A percentile compares a stretch with the other conserved stretches of the same genome.
Conservation (phyloP, 2,888 invertebrate genomes). For the Caenorhabditis afra region DNA sequence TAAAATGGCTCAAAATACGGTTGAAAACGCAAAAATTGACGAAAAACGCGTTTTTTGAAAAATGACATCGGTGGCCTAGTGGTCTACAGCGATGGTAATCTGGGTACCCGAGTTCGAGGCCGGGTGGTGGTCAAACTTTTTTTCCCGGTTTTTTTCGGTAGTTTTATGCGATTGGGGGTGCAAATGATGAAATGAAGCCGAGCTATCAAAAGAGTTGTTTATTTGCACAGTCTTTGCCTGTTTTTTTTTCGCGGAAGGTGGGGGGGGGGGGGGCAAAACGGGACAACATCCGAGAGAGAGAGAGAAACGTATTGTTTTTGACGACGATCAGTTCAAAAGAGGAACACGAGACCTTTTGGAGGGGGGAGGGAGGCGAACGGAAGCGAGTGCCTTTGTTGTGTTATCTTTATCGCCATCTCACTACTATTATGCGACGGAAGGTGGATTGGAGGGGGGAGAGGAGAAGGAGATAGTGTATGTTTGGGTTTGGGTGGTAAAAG, state of each 20-base stretch:
- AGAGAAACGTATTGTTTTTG: slow-evolving; percentile 1
- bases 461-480: not conserved
- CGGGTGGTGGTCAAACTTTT: slow-evolving; percentile 1
- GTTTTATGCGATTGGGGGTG: not conserved
- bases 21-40: not conserved
- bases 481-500: not conserved
- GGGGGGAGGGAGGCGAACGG: slow-evolving; percentile 18
- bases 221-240: slow-evolving; percentile 26
- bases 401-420: slow-evolving; percentile 42
- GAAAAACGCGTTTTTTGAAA: not conserved
- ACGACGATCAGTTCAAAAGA: not conserved
- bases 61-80: too few species aligned
- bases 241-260: not conserved
- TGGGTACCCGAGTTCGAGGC: not conserved
- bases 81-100: too few species aligned
- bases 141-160: slow-evolving; percentile 21
- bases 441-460: too few species aligned
- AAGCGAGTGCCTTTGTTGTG: not conserved
- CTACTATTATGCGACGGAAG: slow-evolving; percentile 16
- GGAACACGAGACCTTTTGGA: not conserved
- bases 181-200: too few species aligned
- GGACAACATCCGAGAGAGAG: slow-evolving; percentile 1
- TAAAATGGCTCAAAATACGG: too few species aligned
- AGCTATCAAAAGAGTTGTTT: slow-evolving; percentile 9
- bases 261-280: not conserved